These are phyloP conservation scores for Coregonus suidteri DNA, from an alignment of 2,797 vertebrate genomes.

Conservation along the genomic window DNA sequence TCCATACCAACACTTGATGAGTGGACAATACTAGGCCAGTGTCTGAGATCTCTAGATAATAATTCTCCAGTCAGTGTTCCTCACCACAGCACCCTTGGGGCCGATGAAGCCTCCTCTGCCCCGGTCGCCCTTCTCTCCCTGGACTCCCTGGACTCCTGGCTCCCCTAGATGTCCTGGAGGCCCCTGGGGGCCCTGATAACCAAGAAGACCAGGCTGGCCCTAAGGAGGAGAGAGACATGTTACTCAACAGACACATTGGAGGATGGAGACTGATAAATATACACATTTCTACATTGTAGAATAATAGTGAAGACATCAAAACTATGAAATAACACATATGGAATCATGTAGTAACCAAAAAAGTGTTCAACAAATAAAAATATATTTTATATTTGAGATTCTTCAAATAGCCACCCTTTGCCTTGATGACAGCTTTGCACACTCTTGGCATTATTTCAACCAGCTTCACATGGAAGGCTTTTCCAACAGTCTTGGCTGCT, in stretches of 20 bases:
- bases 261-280: neutral
- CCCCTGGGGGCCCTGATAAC: slow-evolving; percentile 82
- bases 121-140: slow-evolving; percentile 87
- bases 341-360: too few species aligned
- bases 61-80: neutral
- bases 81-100: slow-evolving; percentile 88
- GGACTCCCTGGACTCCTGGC: slow-evolving; percentile 84
- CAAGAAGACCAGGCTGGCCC: slow-evolving; percentile 87
- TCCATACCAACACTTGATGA: neutral
- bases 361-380: too few species aligned
- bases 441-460: too few species aligned
- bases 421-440: too few species aligned
- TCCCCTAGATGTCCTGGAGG: slow-evolving; percentile 85
- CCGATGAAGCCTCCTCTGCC: slow-evolving; percentile 82
- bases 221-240: slow-evolving; percentile 48
- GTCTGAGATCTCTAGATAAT: too few species aligned
- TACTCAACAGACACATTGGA: neutral
- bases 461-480: too few species aligned
- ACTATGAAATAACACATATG: too few species aligned
- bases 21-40: neutral
- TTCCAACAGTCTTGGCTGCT: too few species aligned
- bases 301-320: too few species aligned
- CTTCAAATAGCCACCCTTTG: too few species aligned
- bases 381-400: too few species aligned
- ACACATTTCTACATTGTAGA: too few species aligned